Conservation (phyloP, 1,140 invertebrate genomes). For the Acyrthosiphon pisum region DNA sequence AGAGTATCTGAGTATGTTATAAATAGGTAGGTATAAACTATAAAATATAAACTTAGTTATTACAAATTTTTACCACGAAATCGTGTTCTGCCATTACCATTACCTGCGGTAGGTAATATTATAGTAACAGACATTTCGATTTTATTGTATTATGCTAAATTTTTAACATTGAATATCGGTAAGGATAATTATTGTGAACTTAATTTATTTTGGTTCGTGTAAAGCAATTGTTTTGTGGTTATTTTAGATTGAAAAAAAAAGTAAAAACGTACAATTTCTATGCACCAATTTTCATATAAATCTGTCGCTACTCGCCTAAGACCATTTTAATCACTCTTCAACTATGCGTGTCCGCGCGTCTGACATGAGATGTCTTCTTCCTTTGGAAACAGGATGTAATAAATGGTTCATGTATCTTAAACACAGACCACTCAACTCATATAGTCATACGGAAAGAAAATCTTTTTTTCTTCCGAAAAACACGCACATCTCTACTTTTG, state of each 20-base stretch:
- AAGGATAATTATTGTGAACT: background rate
- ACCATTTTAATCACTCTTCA: background rate
- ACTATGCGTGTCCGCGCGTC: background rate
- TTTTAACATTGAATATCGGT: background rate
- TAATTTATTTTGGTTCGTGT: background rate
- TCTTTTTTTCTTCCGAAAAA: too few relatives aligned
- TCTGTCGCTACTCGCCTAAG: background rate
- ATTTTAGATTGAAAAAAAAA: background rate
- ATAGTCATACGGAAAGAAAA: too few relatives aligned
- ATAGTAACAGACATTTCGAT: background rate
- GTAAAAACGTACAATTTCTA: too few relatives aligned
- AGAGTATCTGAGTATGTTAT: too few relatives aligned
- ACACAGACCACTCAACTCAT: background rate
- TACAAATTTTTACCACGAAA: background rate
- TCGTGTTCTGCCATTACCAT: background rate
- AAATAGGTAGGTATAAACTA: too few relatives aligned
- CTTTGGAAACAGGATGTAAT: background rate
- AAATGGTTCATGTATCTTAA: background rate
- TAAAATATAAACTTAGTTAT: background rate
- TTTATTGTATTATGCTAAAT: background rate
- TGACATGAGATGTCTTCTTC: background rate
- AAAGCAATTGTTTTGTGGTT: background rate
- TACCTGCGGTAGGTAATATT: background rate
- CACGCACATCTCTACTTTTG: too few relatives aligned
- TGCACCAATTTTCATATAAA: background rate